Conservation (phyloP, 2,113 vertebrate species). For the zebrafish (Danio rerio) region DNA sequence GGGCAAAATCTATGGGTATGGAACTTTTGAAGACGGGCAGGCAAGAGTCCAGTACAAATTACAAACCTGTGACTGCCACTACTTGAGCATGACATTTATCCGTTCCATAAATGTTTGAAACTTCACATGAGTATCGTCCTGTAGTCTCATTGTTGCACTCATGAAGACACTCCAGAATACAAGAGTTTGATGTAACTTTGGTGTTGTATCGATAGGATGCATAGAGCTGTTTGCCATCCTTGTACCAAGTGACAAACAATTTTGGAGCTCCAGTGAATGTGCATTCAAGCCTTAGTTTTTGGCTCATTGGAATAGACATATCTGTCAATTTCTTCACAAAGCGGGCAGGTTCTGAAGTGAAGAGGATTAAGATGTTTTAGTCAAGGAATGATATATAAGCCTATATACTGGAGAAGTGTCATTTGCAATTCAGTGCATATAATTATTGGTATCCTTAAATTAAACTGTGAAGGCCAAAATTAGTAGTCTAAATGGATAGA, state of each 20-base stretch:
- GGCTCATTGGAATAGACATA: constrained; percentile 58
- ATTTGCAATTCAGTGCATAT: neutral
- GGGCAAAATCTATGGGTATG: constrained; percentile 19
- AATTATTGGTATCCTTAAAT: neutral
- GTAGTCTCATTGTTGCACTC: constrained; percentile 72
- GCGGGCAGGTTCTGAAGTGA: constrained; percentile 43
- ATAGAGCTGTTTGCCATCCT: constrained; percentile 81
- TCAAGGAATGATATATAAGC: neutral
- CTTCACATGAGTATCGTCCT: constrained; percentile 82
- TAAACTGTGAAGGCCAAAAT: neutral
- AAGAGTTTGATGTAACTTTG: constrained; percentile 68
- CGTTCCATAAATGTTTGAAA: constrained; percentile 81
- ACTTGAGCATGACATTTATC: constrained; percentile 82
- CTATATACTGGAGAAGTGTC: neutral
- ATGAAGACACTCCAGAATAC: constrained; percentile 77
- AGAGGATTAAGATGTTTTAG: neutral
- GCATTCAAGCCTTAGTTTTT: constrained; percentile 38
- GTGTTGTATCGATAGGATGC: constrained; percentile 65
- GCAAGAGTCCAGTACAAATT: constrained; percentile 26
- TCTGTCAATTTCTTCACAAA: constrained; percentile 69
- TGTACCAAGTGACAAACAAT: constrained; percentile 80
- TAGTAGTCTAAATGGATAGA: too few species aligned
- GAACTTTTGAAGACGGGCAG: constrained; percentile 9
- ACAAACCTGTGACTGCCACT: constrained; percentile 80
- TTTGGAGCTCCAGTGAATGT: constrained; percentile 79